Conservation (phyloP, 2,797 vertebrate species). For the Pterois miles region DNA sequence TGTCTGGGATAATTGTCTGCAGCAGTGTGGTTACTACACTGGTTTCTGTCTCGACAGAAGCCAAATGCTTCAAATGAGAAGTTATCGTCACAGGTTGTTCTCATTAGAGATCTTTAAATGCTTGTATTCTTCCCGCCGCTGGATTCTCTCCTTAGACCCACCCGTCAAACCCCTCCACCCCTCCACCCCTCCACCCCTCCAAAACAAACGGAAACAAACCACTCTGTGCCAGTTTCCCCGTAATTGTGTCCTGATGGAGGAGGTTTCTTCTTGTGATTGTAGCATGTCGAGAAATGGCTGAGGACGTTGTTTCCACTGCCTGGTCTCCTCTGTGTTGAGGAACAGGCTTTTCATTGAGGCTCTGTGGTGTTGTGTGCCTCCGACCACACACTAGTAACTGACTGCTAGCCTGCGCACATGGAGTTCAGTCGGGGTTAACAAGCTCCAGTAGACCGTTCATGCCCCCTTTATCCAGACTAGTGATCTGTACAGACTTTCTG, state of each 20-base stretch:
- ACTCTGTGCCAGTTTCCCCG: background rate
- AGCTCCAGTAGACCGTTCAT: conserved; percentile 10
- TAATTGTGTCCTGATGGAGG: conserved; percentile 44
- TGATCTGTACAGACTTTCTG: background rate
- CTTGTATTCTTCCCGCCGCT: conserved; percentile 22
- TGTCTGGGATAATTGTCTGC: conserved; percentile 32
- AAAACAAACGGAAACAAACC: conserved; percentile 21
- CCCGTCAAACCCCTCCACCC: background rate
- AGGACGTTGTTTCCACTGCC: conserved; percentile 34
- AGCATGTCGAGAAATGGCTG: conserved; percentile 19
- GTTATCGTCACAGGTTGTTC: conserved; percentile 21
- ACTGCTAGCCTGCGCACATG: background rate
- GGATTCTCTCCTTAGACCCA: background rate
- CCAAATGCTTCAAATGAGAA: conserved; percentile 10
- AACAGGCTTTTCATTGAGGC: conserved; percentile 47
- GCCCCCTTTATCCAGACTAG: background rate
- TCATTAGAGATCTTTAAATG: conserved; percentile 27
- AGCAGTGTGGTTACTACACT: conserved; percentile 24
- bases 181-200: background rate
- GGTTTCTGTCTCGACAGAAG: background rate
- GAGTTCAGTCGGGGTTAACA: conserved; percentile 15
- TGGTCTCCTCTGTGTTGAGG: background rate
- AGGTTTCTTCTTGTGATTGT: conserved; percentile 39
- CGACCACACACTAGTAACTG: conserved; percentile 22
- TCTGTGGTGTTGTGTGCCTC: conserved; percentile 9